Percentiles rank a stretch among this genome's conserved stretches.
phyloP scores from a whole-genome alignment of 2,797 vertebrate species.

The Argentina silus region DNA sequence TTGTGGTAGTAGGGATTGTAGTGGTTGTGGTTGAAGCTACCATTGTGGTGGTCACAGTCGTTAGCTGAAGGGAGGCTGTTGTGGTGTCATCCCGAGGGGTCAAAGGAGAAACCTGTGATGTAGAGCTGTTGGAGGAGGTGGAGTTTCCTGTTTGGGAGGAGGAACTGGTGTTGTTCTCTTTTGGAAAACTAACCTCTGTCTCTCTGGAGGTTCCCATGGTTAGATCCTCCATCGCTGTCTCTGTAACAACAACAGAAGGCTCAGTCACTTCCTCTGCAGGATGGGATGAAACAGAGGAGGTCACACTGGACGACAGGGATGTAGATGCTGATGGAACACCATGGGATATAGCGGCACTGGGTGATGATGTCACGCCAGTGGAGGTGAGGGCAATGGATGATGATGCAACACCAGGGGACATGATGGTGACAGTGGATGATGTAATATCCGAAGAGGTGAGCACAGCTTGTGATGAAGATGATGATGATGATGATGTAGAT shows the following conservation, averaged over 20 bases:
- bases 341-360: slow-evolving; percentile 30
- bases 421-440: slow-evolving; percentile 18
- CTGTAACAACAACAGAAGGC: slow-evolving; percentile 86
- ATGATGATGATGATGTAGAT: neutral
- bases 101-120: slow-evolving; percentile 74
- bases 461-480: slow-evolving; percentile 3
- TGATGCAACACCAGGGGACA: slow-evolving; percentile 9
- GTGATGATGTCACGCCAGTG: slow-evolving; percentile 1
- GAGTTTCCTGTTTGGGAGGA: slow-evolving; percentile 76
- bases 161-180: slow-evolving; percentile 73
- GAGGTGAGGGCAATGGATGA: slow-evolving; percentile 11
- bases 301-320: slow-evolving; percentile 30
- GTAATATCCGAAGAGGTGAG: slow-evolving; percentile 1
- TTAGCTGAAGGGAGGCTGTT: slow-evolving; percentile 58
- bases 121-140: slow-evolving; percentile 58
- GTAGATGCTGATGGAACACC: slow-evolving; percentile 51
- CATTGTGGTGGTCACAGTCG: slow-evolving; percentile 53
- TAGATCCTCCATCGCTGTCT: slow-evolving; percentile 74
- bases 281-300: slow-evolving; percentile 22
- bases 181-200: slow-evolving; percentile 68
- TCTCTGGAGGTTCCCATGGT: slow-evolving; percentile 77
- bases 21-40: slow-evolving; percentile 61
- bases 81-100: slow-evolving; percentile 65
- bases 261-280: slow-evolving; percentile 62
- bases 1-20: slow-evolving; percentile 55